A percentile compares a stretch with the other conserved stretches of the same genome.
phyloP scores from a whole-genome alignment of 1,140 invertebrate species.

The Maniola jurtina region DNA sequence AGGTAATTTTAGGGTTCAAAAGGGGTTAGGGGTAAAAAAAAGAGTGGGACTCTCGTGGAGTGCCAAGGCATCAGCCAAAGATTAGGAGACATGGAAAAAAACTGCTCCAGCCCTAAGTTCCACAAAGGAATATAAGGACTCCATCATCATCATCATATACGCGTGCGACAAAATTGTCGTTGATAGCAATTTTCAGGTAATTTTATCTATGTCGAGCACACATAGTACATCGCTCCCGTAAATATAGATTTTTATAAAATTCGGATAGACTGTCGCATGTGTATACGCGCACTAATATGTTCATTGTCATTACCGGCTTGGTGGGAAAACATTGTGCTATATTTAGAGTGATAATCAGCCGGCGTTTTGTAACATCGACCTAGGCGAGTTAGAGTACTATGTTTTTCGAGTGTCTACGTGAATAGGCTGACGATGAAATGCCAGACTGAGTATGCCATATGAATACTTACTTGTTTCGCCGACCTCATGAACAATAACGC shows the following conservation, averaged over 20 bases:
- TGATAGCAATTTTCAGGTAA: not conserved
- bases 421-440: no score
- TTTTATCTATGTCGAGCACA: no score
- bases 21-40: no score
- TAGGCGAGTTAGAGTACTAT: not conserved
- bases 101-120: no score
- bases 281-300: not conserved
- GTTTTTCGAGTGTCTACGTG: not conserved
- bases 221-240: no score
- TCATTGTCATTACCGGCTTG: not conserved
- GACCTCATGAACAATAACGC: constrained; percentile 85
- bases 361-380: not conserved
- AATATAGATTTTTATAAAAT: no score
- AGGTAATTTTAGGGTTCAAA: no score
- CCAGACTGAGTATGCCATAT: not conserved
- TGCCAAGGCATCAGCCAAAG: no score
- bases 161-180: not conserved
- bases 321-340: not conserved
- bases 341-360: not conserved
- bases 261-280: not conserved
- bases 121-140: no score
- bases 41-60: no score
- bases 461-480: constrained; percentile 82
- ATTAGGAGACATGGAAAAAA: no score
- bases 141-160: no score